A percentile compares a stretch with the other conserved stretches of the same genome.
These are phyloP conservation scores for Ochropleura leucogaster DNA, from an alignment of 2,888 invertebrate species.

Conservation along the genomic window DNA sequence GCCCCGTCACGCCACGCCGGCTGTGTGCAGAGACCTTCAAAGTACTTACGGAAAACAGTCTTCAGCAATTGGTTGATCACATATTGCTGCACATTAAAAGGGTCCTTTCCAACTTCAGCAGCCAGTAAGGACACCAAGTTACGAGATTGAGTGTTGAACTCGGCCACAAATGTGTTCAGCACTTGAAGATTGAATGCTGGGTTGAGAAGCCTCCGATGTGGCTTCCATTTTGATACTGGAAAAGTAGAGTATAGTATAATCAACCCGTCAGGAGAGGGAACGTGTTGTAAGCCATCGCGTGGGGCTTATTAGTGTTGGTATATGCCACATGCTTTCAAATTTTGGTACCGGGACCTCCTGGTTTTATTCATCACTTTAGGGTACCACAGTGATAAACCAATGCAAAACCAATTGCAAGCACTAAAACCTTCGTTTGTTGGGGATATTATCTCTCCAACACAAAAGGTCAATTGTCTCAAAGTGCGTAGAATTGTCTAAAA, in stretches of 20 bases:
- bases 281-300: no score
- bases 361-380: no score
- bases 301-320: no score
- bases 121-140: slow-evolving; percentile 56
- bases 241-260: neutral
- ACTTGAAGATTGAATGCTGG: slow-evolving; percentile 70
- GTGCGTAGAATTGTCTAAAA: no score
- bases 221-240: slow-evolving; percentile 67
- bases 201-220: slow-evolving; percentile 70
- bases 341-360: no score
- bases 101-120: slow-evolving; percentile 56
- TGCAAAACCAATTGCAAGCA: no score
- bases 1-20: no score
- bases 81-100: slow-evolving; percentile 64
- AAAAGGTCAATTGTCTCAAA: no score
- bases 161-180: slow-evolving; percentile 63
- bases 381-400: no score
- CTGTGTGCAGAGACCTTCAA: no score
- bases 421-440: no score
- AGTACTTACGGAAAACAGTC: slow-evolving; percentile 71
- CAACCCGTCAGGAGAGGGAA: neutral
- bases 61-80: slow-evolving; percentile 62
- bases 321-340: neutral
- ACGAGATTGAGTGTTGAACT: slow-evolving; percentile 67
- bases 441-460: no score